Base-by-base conservation (phyloP, 1,140 invertebrate species). In the Hypothenemus hampei region DNA sequence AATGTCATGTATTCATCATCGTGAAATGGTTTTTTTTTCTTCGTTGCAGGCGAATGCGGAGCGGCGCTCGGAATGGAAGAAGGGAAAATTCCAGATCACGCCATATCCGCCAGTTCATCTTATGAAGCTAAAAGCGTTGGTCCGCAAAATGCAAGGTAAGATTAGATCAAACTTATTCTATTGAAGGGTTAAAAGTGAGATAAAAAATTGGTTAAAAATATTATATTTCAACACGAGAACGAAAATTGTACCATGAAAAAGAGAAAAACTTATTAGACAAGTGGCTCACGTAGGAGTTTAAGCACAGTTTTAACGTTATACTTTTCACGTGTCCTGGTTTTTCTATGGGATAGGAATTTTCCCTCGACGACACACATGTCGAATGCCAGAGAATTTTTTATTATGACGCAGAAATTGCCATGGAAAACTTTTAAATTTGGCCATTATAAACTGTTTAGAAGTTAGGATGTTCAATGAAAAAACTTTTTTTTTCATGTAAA, bases 41-140 rank as follows among this genome's bases (percentile, higher is more conserved):
- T 49, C 19, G 5, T 36, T 36, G 10, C 31, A 49, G 46, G 35
- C n/a, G 35, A 86, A 76, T 93, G 90, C 75, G 82, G 82, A 64
- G 76, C 82, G 54, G 81, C 91, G 13, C 78, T 95, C 48, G 91
- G 91, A 51, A 93, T 95, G 89, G 88, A 93, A 76, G 90, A 87
- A 65, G 90, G 89, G 58, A 80, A 81, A 64, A 93, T 95, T 65
- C 83, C 85, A 37, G 87, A 93, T 72, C 79, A 82, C 62, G 86
- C 89, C 66, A 89, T 95, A 59, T 84, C 83, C 10, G 91, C 91
- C 55, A 91, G 88, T 59, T 93, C 90, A 35, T 91, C 90, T 22
- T 92, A 91, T 74, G 89, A 94, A 72, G 81, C 84, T 63, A 89
- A 89, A 69, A 92, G 88, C 68, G 90, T 93, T 43, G 91, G 91